Evolutionary conservation across 2,888 invertebrate species (phyloP).

Genomic region (Melanchra persicariae): DNA sequence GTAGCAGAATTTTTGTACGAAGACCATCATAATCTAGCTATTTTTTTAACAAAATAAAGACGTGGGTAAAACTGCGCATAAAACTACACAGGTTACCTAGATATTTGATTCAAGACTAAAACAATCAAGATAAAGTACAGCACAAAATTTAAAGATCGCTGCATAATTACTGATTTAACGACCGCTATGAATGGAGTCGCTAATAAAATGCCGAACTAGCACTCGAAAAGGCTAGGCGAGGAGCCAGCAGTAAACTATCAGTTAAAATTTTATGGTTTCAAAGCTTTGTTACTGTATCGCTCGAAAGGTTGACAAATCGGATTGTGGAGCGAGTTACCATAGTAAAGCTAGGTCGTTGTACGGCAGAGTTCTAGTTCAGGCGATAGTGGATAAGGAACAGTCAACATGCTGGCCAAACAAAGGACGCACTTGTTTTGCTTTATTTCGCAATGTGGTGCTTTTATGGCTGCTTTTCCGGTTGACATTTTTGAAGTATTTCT

Average conservation of each 20-base stretch:
- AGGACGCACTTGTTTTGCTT: constrained; percentile 85
- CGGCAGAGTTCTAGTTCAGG: constrained; percentile 81
- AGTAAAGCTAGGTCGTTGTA: constrained; percentile 81
- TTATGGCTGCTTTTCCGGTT: constrained; percentile 81
- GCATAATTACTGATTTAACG: constrained; percentile 53
- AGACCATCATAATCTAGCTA: not conserved
- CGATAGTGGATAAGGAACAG: constrained; percentile 88
- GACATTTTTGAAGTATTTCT: constrained; percentile 71
- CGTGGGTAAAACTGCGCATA: not conserved
- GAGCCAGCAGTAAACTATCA: constrained; percentile 40
- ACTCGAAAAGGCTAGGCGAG: constrained; percentile 7
- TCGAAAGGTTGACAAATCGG: constrained; percentile 53
- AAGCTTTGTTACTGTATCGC: constrained; percentile 34
- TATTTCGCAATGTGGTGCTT: constrained; percentile 84
- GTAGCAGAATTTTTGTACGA: not conserved
- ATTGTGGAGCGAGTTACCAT: constrained; percentile 66
- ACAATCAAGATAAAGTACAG: constrained; percentile 44
- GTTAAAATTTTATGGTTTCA: constrained; percentile 48
- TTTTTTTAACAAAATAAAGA: constrained; percentile 3
- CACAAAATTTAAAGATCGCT: constrained; percentile 52
- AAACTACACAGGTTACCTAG: constrained; percentile 38
- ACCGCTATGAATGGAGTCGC: constrained; percentile 16
- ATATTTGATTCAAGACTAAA: constrained; percentile 25
- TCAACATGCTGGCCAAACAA: constrained; percentile 86
- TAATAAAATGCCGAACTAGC: constrained; percentile 41